These are phyloP conservation scores for Ricordea florida DNA, from an alignment of 92 coral and sea anemone genomes.

Conservation along the genomic window DNA sequence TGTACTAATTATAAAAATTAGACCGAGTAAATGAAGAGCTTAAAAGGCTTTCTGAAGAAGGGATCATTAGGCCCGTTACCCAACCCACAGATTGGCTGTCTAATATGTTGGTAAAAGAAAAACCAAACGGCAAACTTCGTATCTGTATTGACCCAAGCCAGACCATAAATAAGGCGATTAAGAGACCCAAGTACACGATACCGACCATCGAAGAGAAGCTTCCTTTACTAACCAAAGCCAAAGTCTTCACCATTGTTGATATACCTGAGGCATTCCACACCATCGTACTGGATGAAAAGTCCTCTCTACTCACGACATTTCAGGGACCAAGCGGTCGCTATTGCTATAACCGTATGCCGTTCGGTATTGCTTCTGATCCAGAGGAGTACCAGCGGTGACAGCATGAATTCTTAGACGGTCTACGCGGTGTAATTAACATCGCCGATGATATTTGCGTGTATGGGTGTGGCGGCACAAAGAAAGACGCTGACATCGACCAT, in stretches of 20 bases:
- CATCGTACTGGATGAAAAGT: slow-evolving; percentile 1
- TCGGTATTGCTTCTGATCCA: too few species aligned
- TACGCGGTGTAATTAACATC: slow-evolving; percentile 18
- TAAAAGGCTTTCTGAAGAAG: slow-evolving; percentile 24
- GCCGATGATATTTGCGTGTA: slow-evolving; percentile 29
- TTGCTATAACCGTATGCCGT: too few species aligned
- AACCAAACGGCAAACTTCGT: slow-evolving; percentile 39
- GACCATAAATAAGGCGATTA: slow-evolving; percentile 41
- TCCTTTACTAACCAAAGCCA: slow-evolving; percentile 16
- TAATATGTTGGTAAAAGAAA: slow-evolving; percentile 38
- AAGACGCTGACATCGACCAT: neutral
- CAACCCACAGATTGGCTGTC: slow-evolving; percentile 55
- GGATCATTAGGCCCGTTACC: slow-evolving; percentile 21
- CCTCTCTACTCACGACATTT: too few species aligned
- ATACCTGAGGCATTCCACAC: slow-evolving; percentile 13
- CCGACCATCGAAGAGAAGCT: slow-evolving; percentile 39
- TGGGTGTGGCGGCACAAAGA: slow-evolving; percentile 6
- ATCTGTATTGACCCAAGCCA: slow-evolving; percentile 46
- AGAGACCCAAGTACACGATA: slow-evolving; percentile 40
- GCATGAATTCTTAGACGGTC: too few species aligned
- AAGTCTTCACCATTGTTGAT: slow-evolving; percentile 25
- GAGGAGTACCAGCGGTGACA: slow-evolving; percentile 19
- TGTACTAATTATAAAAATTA: slow-evolving; percentile 14
- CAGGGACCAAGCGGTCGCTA: too few species aligned
- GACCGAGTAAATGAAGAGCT: slow-evolving; percentile 29